phyloP scores from a whole-genome alignment of 2,113 vertebrate genomes.

The Glaucidium brasilianum region DNA sequence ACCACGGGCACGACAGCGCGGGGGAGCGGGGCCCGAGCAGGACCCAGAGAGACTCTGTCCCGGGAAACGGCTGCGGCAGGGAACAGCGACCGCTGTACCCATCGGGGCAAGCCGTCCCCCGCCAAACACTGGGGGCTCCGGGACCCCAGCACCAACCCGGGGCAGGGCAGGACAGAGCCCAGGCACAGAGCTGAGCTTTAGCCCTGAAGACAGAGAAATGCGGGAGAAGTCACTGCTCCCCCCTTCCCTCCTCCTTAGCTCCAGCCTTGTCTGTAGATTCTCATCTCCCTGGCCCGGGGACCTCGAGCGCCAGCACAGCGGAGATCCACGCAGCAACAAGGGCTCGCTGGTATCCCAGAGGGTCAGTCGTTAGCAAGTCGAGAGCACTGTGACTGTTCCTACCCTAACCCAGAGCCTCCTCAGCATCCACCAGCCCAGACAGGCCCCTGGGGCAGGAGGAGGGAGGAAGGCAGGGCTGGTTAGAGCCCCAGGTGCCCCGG shows the following conservation, averaged over 20 bases:
- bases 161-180: background rate
- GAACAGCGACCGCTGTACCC: no score
- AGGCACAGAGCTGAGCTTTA: background rate
- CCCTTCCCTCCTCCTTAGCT: background rate
- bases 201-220: background rate
- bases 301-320: background rate
- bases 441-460: background rate
- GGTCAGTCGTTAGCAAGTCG: background rate
- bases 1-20: fast-evolving
- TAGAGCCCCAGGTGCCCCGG: background rate
- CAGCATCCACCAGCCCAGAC: background rate
- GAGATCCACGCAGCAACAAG: background rate
- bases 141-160: background rate
- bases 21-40: background rate
- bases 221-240: background rate
- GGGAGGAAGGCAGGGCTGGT: background rate
- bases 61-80: background rate
- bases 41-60: background rate
- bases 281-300: background rate
- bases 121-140: background rate
- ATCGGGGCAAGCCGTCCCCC: background rate
- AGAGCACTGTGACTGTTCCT: background rate
- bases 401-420: background rate
- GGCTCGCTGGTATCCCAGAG: background rate
- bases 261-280: background rate